Base-by-base conservation (phyloP, 2,888 invertebrate genomes). In the Fragum sueziense region DNA sequence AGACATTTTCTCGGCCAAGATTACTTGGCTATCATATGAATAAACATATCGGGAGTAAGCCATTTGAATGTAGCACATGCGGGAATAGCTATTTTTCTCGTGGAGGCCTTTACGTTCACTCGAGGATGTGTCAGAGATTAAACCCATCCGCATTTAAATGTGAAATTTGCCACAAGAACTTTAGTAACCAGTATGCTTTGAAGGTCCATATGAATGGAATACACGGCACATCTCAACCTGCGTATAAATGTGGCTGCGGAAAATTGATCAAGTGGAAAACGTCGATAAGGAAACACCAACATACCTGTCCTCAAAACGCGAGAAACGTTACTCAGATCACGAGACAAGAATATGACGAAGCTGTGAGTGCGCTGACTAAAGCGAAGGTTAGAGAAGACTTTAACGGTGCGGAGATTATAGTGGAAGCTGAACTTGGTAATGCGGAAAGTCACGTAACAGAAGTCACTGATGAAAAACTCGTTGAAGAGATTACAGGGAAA, bases 1-100 rank as follows among this genome's bases (percentile, higher is more conserved):
- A 69, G 31, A 69, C 51, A 20, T 69, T 69, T 52, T 25, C 69
- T 22, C n/a, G 52, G 4, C 52, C 69, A 9, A 51, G 31, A 31
- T 31, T 69, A n/a, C 69, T 69, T 17, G 52, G 52, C 3, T 52
- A 51, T 33, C 69, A 69, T 31, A 69, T 69, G 69, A 52, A 52
- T n/a, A 69, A 52, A 52, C 69, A 69, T 52, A 31, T 29, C 9
- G 69, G 52, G 17, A 29, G 31, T 31, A 69, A 69, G 33, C 69
- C 69, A 20, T 69, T 47, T 31, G 4, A 69, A 20, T 69, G 69
- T 41, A 34, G 11, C 11, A 41, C 41, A 6, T 65, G 65, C 27
- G 65, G 65, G 22, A 65, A 65, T 41, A 65, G 65, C 25, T 65
- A 65, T 27, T 65, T 41, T 25, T 65, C 65, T 34, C 37, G 41